Evolutionary conservation across 2,797 vertebrate genomes (phyloP).

Genomic region (Xenopus petersii): DNA sequence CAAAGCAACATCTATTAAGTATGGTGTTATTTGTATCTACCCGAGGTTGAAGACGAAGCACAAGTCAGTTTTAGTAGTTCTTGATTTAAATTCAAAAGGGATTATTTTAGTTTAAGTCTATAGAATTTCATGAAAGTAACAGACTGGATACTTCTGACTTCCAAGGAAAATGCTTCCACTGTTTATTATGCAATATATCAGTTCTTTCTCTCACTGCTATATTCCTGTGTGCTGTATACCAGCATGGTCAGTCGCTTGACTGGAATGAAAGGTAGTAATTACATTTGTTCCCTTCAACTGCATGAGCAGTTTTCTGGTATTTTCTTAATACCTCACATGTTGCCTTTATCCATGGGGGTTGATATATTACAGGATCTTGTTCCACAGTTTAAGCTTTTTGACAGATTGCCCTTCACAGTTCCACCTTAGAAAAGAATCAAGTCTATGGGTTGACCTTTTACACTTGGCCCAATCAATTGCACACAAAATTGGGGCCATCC

Average conservation of each 20-base stretch:
- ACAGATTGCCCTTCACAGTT: conserved; percentile 37
- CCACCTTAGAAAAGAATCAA: conserved; percentile 7
- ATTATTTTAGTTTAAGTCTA: no score
- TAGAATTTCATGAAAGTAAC: neutral
- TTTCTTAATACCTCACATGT: conserved; percentile 39
- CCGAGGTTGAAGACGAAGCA: no score
- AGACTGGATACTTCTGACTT: neutral
- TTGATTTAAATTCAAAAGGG: no score
- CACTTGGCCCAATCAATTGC: conserved; percentile 20
- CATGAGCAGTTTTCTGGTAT: conserved; percentile 29
- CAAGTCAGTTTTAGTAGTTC: no score
- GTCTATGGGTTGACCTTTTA: conserved; percentile 40
- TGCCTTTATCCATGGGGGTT: conserved; percentile 45
- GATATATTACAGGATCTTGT: conserved; percentile 43
- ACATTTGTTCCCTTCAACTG: conserved; percentile 32
- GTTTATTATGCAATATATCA: conserved; percentile 31
- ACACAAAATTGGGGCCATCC: conserved; percentile 13
- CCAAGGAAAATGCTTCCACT: neutral
- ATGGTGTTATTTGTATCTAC: no score
- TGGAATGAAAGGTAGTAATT: conserved; percentile 10
- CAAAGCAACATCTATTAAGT: no score
- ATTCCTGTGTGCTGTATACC: conserved; percentile 8
- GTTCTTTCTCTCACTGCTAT: conserved; percentile 10
- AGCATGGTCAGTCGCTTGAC: conserved; percentile 13
- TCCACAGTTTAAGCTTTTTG: conserved; percentile 41